These are phyloP conservation scores for Cotesia typhae DNA, from an alignment of 1,140 invertebrate species.

Conservation along the genomic window DNA sequence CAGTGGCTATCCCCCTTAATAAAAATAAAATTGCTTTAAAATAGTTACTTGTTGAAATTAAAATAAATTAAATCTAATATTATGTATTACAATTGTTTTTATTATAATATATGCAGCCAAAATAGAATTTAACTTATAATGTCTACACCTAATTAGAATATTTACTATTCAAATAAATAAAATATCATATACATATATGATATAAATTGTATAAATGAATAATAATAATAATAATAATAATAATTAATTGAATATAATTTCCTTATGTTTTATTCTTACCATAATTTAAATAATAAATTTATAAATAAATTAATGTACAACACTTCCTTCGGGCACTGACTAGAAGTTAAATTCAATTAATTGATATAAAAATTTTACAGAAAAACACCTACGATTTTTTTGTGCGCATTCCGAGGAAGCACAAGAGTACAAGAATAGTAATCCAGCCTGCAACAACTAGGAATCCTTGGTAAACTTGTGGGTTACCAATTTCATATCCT, in stretches of 20 bases:
- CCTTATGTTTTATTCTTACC: background rate
- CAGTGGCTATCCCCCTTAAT: too few species aligned
- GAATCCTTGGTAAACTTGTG: conserved; percentile 70
- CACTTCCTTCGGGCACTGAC: conserved; percentile 30
- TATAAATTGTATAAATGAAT: background rate
- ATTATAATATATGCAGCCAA: conserved; percentile 13
- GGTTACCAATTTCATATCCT: conserved; percentile 67
- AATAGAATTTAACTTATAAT: conserved; percentile 13
- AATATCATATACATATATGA: conserved; percentile 6
- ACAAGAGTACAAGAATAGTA: conserved; percentile 57
- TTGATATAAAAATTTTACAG: conserved; percentile 4
- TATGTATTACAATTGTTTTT: background rate
- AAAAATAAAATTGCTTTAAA: conserved; percentile 10
- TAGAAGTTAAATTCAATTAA: conserved; percentile 31
- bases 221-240: conserved; percentile 2
- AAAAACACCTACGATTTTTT: conserved; percentile 29
- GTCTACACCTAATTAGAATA: conserved; percentile 1
- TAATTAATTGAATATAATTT: background rate
- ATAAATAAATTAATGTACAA: background rate
- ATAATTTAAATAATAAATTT: background rate
- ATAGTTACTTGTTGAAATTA: background rate
- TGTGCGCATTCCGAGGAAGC: conserved; percentile 59
- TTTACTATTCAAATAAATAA: background rate
- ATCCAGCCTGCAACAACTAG: conserved; percentile 70
- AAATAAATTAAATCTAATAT: too few species aligned